phyloP scores from a whole-genome alignment of 1,140 invertebrate species.

The Microplitis demolitor region DNA sequence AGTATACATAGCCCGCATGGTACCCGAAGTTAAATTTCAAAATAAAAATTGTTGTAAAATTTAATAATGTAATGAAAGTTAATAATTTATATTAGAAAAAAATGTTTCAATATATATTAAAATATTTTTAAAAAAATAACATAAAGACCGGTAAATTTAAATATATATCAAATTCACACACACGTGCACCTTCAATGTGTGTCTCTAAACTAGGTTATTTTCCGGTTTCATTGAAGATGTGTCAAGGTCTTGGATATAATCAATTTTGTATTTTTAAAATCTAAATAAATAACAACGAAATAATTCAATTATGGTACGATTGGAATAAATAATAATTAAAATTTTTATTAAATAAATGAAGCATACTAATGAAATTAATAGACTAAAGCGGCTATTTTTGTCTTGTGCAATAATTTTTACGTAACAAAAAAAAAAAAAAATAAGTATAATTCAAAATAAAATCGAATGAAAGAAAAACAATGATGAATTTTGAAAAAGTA shows the following conservation, averaged over 20 bases:
- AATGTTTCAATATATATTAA: background rate
- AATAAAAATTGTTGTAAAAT: too few species aligned
- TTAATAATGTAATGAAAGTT: background rate
- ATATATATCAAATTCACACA: background rate
- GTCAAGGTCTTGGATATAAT: background rate
- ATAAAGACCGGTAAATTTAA: constrained; percentile 1
- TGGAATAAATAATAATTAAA: background rate
- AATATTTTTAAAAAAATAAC: background rate
- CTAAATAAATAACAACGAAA: background rate
- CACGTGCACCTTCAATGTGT: background rate
- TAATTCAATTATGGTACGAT: background rate
- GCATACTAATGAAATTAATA: background rate
- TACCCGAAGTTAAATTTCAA: too few species aligned
- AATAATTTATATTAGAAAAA: background rate
- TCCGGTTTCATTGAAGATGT: background rate
- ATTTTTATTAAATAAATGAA: background rate
- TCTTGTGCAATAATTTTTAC: constrained; percentile 19
- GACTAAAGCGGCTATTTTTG: constrained; percentile 2
- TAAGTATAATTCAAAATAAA: background rate
- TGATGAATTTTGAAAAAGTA: background rate
- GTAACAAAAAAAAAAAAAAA: background rate
- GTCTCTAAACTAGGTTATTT: constrained; percentile 18
- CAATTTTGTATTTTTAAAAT: background rate
- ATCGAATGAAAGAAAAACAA: background rate
- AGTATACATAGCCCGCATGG: background rate